A percentile compares a stretch with the other conserved stretches of the same genome.
These are phyloP conservation scores for Therioaphis trifolii DNA, from an alignment of 2,888 invertebrate genomes.

Conservation along the genomic window DNA sequence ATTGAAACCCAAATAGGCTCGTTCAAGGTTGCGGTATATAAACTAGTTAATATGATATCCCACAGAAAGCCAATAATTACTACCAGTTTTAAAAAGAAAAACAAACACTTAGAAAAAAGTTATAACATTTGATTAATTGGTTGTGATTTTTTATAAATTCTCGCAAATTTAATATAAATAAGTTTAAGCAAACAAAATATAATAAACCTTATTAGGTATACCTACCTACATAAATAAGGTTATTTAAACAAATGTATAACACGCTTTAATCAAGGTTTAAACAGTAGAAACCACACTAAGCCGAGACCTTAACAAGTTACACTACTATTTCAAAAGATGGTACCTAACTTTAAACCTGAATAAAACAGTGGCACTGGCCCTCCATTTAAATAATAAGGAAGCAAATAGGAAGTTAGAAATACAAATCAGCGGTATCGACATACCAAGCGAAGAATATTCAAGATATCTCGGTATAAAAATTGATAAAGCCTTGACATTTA, in stretches of 20 bases:
- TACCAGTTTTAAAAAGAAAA: neutral
- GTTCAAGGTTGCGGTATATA: constrained; percentile 34
- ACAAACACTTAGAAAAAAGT: too few relatives aligned
- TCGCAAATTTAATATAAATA: too few relatives aligned
- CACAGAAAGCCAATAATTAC: constrained; percentile 10
- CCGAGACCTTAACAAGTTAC: neutral
- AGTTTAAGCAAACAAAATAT: too few relatives aligned
- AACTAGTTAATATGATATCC: neutral
- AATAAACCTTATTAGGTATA: too few relatives aligned
- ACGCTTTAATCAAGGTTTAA: neutral
- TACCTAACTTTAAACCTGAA: neutral
- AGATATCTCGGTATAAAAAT: too few relatives aligned
- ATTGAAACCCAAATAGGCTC: constrained; percentile 17
- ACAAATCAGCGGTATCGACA: too few relatives aligned
- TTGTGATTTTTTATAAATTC: neutral
- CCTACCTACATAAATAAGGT: too few relatives aligned
- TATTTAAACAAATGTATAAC: neutral
- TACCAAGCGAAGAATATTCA: too few relatives aligned
- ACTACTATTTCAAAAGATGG: neutral
- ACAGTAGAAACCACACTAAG: too few relatives aligned
- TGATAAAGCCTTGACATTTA: too few relatives aligned
- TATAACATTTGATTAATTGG: too few relatives aligned
- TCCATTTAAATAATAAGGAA: neutral
- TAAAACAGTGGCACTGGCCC: constrained; percentile 1
- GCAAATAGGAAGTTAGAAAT: too few relatives aligned